Evolutionary conservation across 2,797 vertebrate genomes (phyloP), one percentile per base, ranked within the genome.

Genomic region (Limosa lapponica): DNA sequence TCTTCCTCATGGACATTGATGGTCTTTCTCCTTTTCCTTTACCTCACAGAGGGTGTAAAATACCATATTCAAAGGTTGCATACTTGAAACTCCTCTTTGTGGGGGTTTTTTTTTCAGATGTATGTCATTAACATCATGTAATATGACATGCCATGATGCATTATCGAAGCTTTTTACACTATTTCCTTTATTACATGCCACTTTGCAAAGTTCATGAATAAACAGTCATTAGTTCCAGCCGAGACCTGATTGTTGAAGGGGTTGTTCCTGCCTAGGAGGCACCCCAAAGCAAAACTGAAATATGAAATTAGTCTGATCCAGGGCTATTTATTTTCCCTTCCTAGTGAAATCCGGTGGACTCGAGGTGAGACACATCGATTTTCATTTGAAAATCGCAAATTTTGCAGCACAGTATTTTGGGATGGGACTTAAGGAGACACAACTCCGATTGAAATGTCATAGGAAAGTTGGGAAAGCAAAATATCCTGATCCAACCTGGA

Each of bases 301-400:
- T 70, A 83, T 4, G 1, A 69, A 90, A 69, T 91, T 27, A 58
- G 12, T 39, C 15, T 22, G 32, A 75, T 67, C 8, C 54, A 70
- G 70, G 86, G 36, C 16, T 69, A 57, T 73, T 84, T 32, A 44
- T 73, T 51, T 69, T 74, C 10, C 20, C 34, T 80, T 82, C 44
- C 57, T 4, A 4, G 43, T 83, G 66, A 90, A 91, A 81, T 86
- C 32, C 41, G 44, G 25, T 25, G 51, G 81, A 55, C 1, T 87
- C 8, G 16, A n/a, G n/a, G 41, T 52, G 30, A 66, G 70, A 72
- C 5, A 3, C 16, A 54, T 19, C 0, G 0, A 30, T 69, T 65
- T 62, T 36, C 58, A n/a, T n/a, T n/a, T n/a, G n/a, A n/a, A n/a
- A n/a, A n/a, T n/a, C n/a, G n/a, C n/a, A n/a, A n/a, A n/a, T n/a